Conservation (phyloP, 1,140 invertebrate species). For the Frieseomelitta varia region DNA sequence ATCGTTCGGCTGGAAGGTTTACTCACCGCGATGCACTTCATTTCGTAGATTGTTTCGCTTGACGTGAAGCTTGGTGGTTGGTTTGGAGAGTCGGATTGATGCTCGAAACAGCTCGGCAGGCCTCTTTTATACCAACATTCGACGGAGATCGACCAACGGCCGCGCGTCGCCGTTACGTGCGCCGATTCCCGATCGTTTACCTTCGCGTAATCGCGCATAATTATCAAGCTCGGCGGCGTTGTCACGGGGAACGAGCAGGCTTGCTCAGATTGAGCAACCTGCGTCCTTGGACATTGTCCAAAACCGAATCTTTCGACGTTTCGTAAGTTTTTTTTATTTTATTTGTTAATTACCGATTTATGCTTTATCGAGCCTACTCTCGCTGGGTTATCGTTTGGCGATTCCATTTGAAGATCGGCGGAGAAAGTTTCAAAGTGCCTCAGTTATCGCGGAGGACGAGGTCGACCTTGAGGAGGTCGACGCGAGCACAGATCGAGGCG, state of each 20-base stretch:
- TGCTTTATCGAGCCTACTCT: too few relatives aligned
- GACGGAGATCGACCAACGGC: slow-evolving; percentile 24
- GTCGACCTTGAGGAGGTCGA: slow-evolving; percentile 36
- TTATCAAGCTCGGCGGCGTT: slow-evolving; percentile 59
- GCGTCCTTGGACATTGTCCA: slow-evolving; percentile 73
- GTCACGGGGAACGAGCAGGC: slow-evolving; percentile 24
- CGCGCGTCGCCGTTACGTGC: slow-evolving; percentile 45
- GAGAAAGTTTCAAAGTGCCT: neutral
- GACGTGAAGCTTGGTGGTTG: slow-evolving; percentile 48
- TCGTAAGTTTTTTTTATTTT: neutral
- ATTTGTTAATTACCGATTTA: too few relatives aligned
- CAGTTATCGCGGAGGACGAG: neutral
- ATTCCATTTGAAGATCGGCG: neutral
- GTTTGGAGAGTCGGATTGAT: slow-evolving; percentile 71
- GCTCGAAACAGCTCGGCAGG: slow-evolving; percentile 47
- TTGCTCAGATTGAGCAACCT: slow-evolving; percentile 60
- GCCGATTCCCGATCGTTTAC: slow-evolving; percentile 46
- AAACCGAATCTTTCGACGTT: slow-evolving; percentile 55
- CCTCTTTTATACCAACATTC: slow-evolving; percentile 72
- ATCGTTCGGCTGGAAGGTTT: slow-evolving; percentile 27
- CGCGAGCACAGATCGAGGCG: neutral
- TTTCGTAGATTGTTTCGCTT: slow-evolving; percentile 57
- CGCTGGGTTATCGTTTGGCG: neutral
- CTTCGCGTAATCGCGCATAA: slow-evolving; percentile 65
- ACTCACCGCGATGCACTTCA: slow-evolving; percentile 76